Base-by-base conservation (phyloP, 2,888 invertebrate genomes). In the Megastigmus dorsalis region DNA sequence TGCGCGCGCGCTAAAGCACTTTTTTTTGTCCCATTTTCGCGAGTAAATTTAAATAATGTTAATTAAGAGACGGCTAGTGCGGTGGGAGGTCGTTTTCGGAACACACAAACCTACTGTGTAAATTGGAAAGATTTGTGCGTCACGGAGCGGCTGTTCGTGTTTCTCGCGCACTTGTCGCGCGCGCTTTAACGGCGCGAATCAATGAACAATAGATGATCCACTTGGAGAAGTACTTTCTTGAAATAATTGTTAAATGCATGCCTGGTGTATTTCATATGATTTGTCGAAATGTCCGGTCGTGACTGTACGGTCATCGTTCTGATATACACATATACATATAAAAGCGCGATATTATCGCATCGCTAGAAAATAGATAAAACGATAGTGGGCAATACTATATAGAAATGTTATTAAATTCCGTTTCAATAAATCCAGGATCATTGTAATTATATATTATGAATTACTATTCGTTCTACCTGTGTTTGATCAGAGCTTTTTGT, bases 31-130 rank as follows among this genome's bases (percentile, higher is more conserved):
- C 20, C 43, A 62, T 62, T 66, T 71, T 48, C 66, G 23, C 10
- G 20, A 36, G 33, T 48, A 30, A 67, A 71, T 71, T 75, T 75
- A 57, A 72, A 68, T 72, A 63, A 72, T 59, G 55, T 62, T 75
- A 68, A 75, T 67, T 60, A 28, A 67, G 63, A 72, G 18, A 26
- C 18, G 20, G 5, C 10, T 15, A 28, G 4, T n/a, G n/a, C 7
- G 48, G 33, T 2, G 26, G 9, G 13, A 30, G 38, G 41, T 5
- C 33, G 28, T n/a, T 5, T 7, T 26, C 15, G 18, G n/a, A 6
- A 1, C 30, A 6, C 18, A 33, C 33, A 18, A 15, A 9, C 50
- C 7, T 2, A 15, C 28, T 9, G n/a, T 43, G 28, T 59, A 72
- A 66, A 72, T 72, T 66, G 26, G 52, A 60, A 66, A 59, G 66